Conservation (phyloP, 1,140 invertebrate genomes). For the Macrostomum lignano region DNA sequence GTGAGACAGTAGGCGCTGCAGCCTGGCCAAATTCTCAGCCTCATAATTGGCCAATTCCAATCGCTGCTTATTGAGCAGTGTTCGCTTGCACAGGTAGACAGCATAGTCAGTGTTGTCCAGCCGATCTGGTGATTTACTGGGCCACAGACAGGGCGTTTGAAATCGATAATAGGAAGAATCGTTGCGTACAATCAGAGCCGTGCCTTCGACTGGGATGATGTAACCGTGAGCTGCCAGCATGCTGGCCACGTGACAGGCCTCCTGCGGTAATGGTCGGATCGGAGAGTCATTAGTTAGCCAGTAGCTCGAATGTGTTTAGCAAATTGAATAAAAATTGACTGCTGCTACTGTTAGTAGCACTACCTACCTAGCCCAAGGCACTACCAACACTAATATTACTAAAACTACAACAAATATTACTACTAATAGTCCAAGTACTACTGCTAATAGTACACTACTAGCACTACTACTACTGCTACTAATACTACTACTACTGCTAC, state of each 20-base stretch:
- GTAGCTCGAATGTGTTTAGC: too few species aligned
- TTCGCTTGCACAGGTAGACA: slow-evolving; percentile 91
- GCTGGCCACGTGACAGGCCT: slow-evolving; percentile 75
- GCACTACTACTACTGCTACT: too few species aligned
- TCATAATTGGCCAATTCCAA: slow-evolving; percentile 90
- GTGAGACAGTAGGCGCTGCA: slow-evolving; percentile 94
- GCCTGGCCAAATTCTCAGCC: slow-evolving; percentile 71
- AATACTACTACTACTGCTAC: too few species aligned
- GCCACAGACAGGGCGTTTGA: slow-evolving; percentile 97
- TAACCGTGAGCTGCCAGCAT: slow-evolving; percentile 89
- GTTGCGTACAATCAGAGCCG: slow-evolving; percentile 80
- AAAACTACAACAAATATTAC: too few species aligned
- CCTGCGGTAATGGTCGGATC: too few species aligned
- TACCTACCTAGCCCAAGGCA: too few species aligned
- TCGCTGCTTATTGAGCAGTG: slow-evolving; percentile 95
- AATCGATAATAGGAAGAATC: slow-evolving; percentile 80
- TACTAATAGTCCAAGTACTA: too few species aligned
- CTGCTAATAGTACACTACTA: too few species aligned
- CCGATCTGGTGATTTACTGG: slow-evolving; percentile 75
- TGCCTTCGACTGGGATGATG: slow-evolving; percentile 94
- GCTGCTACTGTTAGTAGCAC: too few species aligned
- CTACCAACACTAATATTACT: too few species aligned
- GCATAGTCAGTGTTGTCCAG: slow-evolving; percentile 98
- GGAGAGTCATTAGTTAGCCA: too few species aligned
- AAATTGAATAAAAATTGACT: too few species aligned